Evolutionary conservation across 2,888 invertebrate species (phyloP).

Genomic region (Papilio elwesi): DNA sequence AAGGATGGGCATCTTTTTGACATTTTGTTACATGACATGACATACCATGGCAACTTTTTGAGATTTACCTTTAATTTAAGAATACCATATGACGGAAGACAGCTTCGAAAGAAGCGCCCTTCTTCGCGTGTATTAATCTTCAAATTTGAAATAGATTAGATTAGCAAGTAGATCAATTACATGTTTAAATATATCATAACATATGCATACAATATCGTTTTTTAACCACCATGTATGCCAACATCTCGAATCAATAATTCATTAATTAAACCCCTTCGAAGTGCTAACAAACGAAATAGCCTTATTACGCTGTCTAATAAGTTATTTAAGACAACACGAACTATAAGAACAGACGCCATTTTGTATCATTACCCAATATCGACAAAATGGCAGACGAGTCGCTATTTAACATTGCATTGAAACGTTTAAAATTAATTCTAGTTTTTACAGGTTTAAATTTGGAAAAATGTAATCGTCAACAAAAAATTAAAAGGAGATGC

Average conservation of each 20-base stretch:
- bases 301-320: constrained; percentile 5
- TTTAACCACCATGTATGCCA: too few species aligned
- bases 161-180: too few species aligned
- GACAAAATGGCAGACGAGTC: constrained; percentile 23
- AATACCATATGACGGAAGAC: too few species aligned
- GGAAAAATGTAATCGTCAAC: constrained; percentile 22
- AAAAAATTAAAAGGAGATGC: constrained; percentile 47
- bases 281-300: constrained; percentile 22
- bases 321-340: constrained; percentile 23
- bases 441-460: constrained; percentile 28
- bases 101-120: too few species aligned
- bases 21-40: too few species aligned
- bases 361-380: neutral
- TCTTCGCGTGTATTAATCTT: too few species aligned
- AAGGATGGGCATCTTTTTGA: too few species aligned
- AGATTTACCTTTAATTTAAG: too few species aligned
- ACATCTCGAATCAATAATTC: constrained; percentile 7
- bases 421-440: constrained; percentile 29
- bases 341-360: constrained; percentile 22
- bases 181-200: too few species aligned
- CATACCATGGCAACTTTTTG: too few species aligned
- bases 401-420: constrained; percentile 10
- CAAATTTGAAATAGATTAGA: too few species aligned
- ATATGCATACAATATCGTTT: too few species aligned
- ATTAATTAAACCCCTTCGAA: constrained; percentile 29